Base-by-base conservation (phyloP, 1,140 invertebrate genomes). In the Lepidurus arcticus region DNA sequence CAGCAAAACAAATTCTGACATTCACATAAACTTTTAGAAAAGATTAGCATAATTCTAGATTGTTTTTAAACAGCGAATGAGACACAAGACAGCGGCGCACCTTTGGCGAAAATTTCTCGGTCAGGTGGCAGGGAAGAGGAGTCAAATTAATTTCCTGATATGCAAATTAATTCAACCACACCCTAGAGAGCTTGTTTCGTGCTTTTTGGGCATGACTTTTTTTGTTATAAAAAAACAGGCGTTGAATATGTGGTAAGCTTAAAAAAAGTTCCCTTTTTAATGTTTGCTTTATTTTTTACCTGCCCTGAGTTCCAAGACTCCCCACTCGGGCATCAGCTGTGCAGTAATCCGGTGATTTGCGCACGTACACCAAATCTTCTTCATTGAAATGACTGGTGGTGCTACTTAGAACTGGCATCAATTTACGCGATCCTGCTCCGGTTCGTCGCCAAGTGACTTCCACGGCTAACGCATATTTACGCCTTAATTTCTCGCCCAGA, bases 261-360 rank as follows among this genome's bases (percentile, higher is more conserved):
- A 65, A 65, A 65, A 65, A 7, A 65, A 65, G 13, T 43, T 77
- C 34, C 34, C 16, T 16, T 47, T 34, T 43, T 77, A 79, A 44
- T 78, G 5, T 78, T 79, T 34, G 34, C 5, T n/a, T 42, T 34
- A 45, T 76, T 7, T 21, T 43, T 75, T 83, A 90, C 89, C 90
- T 88, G 78, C 88, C 89, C 77, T 84, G 82, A 0, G 90, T 91
- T 16, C 91, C 91, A 4, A 89, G 83, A 45, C 90, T 91, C 1
- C 90, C 91, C 5, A 84, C 84, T 76, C 87, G 87, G 5, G 82
- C 79, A 80, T 88, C 86, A 10, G 83, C 81, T 42, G 83, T 84
- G 81, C 88, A 89, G 81, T 88, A 89, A 82, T 88, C 87, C 0
- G 88, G 87, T 24, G 88, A 88, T 79, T 85, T 86, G 73, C 84